These are phyloP conservation scores for Erythrocercus mccallii DNA, from an alignment of 2,113 vertebrate species.

Conservation along the genomic window DNA sequence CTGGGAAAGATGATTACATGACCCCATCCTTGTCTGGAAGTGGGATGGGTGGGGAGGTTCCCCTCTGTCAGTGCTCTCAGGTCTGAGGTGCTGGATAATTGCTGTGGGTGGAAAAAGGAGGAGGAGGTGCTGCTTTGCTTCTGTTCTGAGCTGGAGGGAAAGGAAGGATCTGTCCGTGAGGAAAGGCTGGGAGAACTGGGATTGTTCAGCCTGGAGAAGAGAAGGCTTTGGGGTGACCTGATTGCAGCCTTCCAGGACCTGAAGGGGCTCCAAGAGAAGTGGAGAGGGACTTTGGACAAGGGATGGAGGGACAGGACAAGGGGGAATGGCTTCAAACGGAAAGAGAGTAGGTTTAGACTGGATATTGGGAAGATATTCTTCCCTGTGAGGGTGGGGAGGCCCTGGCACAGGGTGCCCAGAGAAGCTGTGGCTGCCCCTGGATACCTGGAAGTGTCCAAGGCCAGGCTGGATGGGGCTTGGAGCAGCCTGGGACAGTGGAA, in stretches of 20 bases:
- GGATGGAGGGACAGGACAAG: not conserved
- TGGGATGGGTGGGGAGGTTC: not conserved
- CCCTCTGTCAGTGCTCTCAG: not conserved
- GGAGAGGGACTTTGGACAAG: not conserved
- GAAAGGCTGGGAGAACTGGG: not conserved
- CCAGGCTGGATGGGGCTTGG: fast-evolving
- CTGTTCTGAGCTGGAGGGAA: not conserved
- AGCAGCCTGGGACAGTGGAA: fast-evolving
- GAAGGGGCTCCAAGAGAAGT: not conserved
- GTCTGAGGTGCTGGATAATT: not conserved
- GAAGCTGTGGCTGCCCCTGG: not conserved
- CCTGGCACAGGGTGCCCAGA: not conserved
- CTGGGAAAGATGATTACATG: not conserved
- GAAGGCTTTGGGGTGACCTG: not conserved
- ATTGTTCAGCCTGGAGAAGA: not conserved
- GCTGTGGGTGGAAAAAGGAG: not conserved
- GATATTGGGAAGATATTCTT: not conserved
- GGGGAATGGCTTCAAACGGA: not conserved
- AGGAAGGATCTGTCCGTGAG: not conserved
- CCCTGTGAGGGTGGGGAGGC: fast-evolving
- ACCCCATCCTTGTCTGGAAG: not conserved
- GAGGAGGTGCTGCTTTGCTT: not conserved
- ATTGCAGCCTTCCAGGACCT: not conserved
- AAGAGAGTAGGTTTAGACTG: not conserved
- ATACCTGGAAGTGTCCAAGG: not conserved